These are phyloP conservation scores for Cardiocondyla obscurior DNA, from an alignment of 1,140 invertebrate species.

Conservation along the genomic window DNA sequence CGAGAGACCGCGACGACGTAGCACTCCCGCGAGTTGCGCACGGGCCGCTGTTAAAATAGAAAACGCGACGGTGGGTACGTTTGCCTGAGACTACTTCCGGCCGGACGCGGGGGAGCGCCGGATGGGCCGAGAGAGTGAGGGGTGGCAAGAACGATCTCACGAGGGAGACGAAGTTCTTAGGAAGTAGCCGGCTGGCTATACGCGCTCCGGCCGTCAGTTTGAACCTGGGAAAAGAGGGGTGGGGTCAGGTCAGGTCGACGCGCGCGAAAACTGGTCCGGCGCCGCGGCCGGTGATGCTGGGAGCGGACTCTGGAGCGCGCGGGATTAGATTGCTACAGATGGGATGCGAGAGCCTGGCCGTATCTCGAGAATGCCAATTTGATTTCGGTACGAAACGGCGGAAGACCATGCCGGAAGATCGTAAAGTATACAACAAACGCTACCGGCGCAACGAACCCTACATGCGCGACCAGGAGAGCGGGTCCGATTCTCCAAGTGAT, in stretches of 20 bases:
- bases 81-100: neutral
- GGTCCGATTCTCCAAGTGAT: neutral
- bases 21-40: slow-evolving; percentile 27
- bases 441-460: slow-evolving; percentile 57
- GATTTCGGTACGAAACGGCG: slow-evolving; percentile 68
- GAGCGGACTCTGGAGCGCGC: slow-evolving; percentile 69
- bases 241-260: slow-evolving; percentile 20
- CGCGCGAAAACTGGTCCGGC: slow-evolving; percentile 33
- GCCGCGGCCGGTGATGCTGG: neutral
- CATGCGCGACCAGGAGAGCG: neutral
- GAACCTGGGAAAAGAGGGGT: slow-evolving; percentile 29
- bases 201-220: slow-evolving; percentile 19
- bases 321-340: slow-evolving; percentile 81
- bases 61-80: slow-evolving; percentile 23
- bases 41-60: slow-evolving; percentile 41
- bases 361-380: slow-evolving; percentile 80
- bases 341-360: slow-evolving; percentile 72
- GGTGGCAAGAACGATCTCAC: slow-evolving; percentile 77
- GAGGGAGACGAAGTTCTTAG: slow-evolving; percentile 77
- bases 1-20: slow-evolving; percentile 40
- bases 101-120: neutral
- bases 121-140: slow-evolving; percentile 34
- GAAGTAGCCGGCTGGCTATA: slow-evolving; percentile 66
- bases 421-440: slow-evolving; percentile 70
- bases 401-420: slow-evolving; percentile 56